phyloP scores from a whole-genome alignment of 2,888 invertebrate genomes.

The Taphrorychus bicolor region DNA sequence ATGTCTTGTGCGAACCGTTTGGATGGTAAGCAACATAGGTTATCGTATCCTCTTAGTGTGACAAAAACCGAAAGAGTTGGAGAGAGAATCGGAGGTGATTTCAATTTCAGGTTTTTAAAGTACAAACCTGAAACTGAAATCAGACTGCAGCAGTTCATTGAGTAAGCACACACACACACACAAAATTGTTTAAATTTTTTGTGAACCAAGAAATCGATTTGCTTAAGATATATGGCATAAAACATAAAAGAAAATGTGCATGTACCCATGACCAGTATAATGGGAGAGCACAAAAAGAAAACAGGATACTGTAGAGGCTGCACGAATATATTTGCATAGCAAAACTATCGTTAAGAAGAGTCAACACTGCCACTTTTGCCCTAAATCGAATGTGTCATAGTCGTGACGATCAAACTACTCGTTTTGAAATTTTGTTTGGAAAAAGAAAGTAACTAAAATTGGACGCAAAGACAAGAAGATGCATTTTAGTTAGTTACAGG shows the following conservation, averaged over 20 bases:
- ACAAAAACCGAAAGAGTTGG: not conserved
- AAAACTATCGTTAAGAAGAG: not conserved
- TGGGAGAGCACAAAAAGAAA: not conserved
- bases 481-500: not conserved
- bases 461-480: not conserved
- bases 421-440: not conserved
- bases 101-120: conserved; percentile 1
- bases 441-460: not conserved
- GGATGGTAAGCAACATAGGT: conserved; percentile 10
- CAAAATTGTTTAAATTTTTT: not conserved
- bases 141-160: not conserved
- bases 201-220: not conserved
- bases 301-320: not conserved
- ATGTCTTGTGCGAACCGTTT: not conserved
- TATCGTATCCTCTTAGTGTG: conserved; percentile 7
- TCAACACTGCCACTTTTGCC: not conserved
- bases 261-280: not conserved
- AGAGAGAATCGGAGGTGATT: conserved; percentile 12
- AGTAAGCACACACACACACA: not conserved
- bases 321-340: not conserved
- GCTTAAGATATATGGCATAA: not conserved
- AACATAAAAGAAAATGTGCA: not conserved
- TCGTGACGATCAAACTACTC: not conserved
- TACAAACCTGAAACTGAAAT: not conserved
- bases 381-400: not conserved